Base-by-base conservation (phyloP, 2,888 invertebrate genomes). In the Gnatocerus cornutus region DNA sequence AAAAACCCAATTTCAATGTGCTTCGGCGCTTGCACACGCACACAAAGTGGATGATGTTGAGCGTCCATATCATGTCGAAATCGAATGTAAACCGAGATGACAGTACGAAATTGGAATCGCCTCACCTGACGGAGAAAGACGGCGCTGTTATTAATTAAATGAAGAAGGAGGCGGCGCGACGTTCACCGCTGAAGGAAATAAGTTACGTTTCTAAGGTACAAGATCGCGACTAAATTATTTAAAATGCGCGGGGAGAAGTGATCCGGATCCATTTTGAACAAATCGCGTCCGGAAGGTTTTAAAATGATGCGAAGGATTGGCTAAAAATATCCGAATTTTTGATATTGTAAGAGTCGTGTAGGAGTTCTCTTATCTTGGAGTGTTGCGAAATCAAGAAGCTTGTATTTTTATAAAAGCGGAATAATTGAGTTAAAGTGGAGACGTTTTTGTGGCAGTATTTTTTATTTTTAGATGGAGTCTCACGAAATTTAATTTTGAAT, bases 1-100 rank as follows among this genome's bases (percentile, higher is more conserved):
- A 50, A 50, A 63, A 63, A 63, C 63, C 52, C 63, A 50, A 63
- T 63, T 52, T 63, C 52, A 62, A 62, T 62, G 59, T 41, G 41
- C 41, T 41, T 41, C 21, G 46, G 10, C 46, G 29, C 29, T 16
- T 9, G 13, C 45, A 27, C 46, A 43, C 33, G 43, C 43, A 55
- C 59, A 59, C 59, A 59, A 59, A 59, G 46, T 45, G 33, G 33
- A 30, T 46, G 59, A 46, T 39, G 50, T 62, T 37, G 39, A 21
- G 37, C 50, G 41, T 48, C 30, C 46, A n/a, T 59, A 43, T 27
- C 13, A 48, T 50, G 48, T 50, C 27, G 50, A 37, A 48, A 52
- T 62, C 62, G 62, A 50, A 62, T 39, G 52, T 63, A 50, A 50
- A 52, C 52, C 52, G 13, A 52, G 63, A 52, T 63, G 63, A 63